Evolutionary conservation across 2,797 vertebrate genomes (phyloP), one percentile per base, ranked within the genome.

Genomic region (Micromesistius poutassou): DNA sequence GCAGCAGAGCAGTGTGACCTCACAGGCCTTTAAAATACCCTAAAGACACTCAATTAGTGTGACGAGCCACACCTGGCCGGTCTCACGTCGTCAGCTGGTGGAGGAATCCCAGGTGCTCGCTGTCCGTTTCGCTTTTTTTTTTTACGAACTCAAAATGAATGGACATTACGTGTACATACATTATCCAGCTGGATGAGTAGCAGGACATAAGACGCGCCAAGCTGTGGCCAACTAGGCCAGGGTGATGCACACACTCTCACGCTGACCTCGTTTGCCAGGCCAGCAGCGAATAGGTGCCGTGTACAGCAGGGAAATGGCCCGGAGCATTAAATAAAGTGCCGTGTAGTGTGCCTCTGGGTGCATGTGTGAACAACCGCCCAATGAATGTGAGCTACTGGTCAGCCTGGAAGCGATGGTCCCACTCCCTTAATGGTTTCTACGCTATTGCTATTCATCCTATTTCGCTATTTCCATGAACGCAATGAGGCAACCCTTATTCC

Each of bases 211-310:
- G 46, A 50, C 5, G 16, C 46, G 5, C 46, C 46, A 22, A 50
- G 46, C 46, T 22, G 46, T 50, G 46, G 16, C 46, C 5, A 22
- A 22, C 46, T 55, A 55, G 46, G 46, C 46, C 46, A 19, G 19
- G 46, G 46, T 42, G 40, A 16, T 16, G 14, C 40, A 42, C 40
- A 22, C 46, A 1, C 16, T 5, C 16, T 5, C 46, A 22, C 1
- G 5, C 16, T 19, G 14, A 55, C 46, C 86, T 90, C 82, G 87
- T 87, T 82, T 80, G 81, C 78, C 74, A 79, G 87, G 82, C 80
- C 73, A 76, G 74, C n/a, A 3, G 74, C 83, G 87, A 86, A 87
- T 89, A 88, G 89, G 85, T 88, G 80, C 83, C 74, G 79, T 83
- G 84, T n/a, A 71, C 85, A 86, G 46, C 73, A 25, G 74, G 82